These are phyloP conservation scores for Agrilus cyanescens DNA, from an alignment of 2,888 invertebrate species.

Conservation along the genomic window DNA sequence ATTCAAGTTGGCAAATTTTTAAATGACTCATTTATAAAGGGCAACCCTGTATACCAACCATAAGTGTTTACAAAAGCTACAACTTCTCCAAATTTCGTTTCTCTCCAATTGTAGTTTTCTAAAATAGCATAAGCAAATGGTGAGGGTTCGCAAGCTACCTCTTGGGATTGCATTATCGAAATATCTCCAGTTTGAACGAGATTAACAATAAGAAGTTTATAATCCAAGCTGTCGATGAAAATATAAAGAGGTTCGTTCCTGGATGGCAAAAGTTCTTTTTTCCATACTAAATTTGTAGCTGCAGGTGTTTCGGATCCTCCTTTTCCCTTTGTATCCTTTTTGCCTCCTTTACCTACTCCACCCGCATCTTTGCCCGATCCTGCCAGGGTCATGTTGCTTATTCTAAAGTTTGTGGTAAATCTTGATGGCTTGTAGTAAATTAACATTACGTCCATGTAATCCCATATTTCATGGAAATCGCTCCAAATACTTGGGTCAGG, in stretches of 20 bases:
- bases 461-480: slow-evolving; percentile 23
- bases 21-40: slow-evolving; percentile 21
- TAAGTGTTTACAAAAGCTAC: slow-evolving; percentile 20
- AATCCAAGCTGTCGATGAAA: slow-evolving; percentile 25
- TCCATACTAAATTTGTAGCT: slow-evolving; percentile 17
- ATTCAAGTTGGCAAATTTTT: too few relatives aligned
- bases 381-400: slow-evolving; percentile 18
- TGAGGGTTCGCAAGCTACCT: background rate
- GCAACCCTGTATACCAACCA: slow-evolving; percentile 21
- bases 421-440: slow-evolving; percentile 27
- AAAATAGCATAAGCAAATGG: slow-evolving; percentile 20
- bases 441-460: slow-evolving; percentile 17
- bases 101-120: slow-evolving; percentile 26
- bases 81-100: slow-evolving; percentile 16
- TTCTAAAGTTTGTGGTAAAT: slow-evolving; percentile 20
- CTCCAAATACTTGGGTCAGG: slow-evolving; percentile 26
- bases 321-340: slow-evolving; percentile 8
- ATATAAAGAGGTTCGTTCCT: slow-evolving; percentile 28
- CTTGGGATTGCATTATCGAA: slow-evolving; percentile 6
- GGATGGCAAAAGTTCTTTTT: slow-evolving; percentile 12
- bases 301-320: slow-evolving; percentile 1
- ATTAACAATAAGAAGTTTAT: slow-evolving; percentile 25
- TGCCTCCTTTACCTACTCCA: slow-evolving; percentile 7
- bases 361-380: slow-evolving; percentile 7
- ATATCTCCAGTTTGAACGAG: slow-evolving; percentile 22